A percentile compares a stretch with the other conserved stretches of the same genome.
Evolutionary conservation across 2,888 invertebrate species (phyloP).

Genomic region (Cosmia trapezina): DNA sequence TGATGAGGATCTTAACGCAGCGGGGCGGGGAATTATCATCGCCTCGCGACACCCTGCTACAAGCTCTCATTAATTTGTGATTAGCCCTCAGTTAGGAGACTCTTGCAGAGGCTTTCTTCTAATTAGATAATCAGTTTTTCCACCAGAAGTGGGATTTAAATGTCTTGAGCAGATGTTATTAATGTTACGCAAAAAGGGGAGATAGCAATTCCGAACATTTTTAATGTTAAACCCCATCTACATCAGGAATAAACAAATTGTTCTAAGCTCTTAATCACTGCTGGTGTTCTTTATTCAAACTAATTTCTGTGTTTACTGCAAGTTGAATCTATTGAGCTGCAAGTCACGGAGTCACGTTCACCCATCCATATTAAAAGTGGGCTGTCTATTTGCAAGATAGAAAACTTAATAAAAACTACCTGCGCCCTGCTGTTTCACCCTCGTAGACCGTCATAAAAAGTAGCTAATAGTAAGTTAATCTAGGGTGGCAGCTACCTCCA

Average conservation of each 20-base stretch:
- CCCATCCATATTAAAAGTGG: slow-evolving; percentile 26
- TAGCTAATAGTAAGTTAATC: too few relatives aligned
- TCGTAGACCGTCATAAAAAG: too few relatives aligned
- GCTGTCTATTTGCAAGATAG: slow-evolving; percentile 26
- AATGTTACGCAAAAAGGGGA: slow-evolving; percentile 68
- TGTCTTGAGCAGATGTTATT: slow-evolving; percentile 76
- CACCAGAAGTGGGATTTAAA: slow-evolving; percentile 74
- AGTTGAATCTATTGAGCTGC: slow-evolving; percentile 34
- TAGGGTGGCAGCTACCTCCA: too few relatives aligned
- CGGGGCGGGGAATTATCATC: slow-evolving; percentile 89
- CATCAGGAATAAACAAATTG: slow-evolving; percentile 46
- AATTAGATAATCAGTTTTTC: slow-evolving; percentile 88
- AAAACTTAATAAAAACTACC: slow-evolving; percentile 35
- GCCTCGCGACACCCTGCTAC: slow-evolving; percentile 85
- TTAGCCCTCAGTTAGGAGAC: slow-evolving; percentile 86
- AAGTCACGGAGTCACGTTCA: slow-evolving; percentile 28
- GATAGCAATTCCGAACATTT: slow-evolving; percentile 49
- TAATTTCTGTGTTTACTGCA: slow-evolving; percentile 26
- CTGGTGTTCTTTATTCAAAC: slow-evolving; percentile 24
- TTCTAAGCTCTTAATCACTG: slow-evolving; percentile 28
- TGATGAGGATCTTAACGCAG: slow-evolving; percentile 90
- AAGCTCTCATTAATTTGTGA: slow-evolving; percentile 90
- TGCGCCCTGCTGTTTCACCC: too few relatives aligned
- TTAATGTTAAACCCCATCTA: slow-evolving; percentile 33
- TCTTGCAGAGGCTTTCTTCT: slow-evolving; percentile 84